phyloP scores from a whole-genome alignment of 2,888 invertebrate species.

The Perizoma affinitatum region DNA sequence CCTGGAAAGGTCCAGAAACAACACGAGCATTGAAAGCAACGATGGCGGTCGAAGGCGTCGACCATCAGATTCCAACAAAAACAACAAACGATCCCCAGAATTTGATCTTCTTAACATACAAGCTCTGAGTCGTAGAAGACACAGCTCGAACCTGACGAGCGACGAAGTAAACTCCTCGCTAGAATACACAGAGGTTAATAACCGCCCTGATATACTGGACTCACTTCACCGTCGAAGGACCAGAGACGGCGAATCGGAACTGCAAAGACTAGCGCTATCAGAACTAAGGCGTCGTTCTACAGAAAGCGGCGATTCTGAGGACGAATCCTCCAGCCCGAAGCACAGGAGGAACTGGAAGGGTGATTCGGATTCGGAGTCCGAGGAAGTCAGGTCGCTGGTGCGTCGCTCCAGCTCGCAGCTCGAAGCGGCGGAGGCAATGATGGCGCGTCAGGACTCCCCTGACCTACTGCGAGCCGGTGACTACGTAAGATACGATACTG shows the following conservation, averaged over 20 bases:
- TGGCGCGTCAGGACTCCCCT: slow-evolving; percentile 77
- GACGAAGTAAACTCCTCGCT: slow-evolving; percentile 79
- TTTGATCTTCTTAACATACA: slow-evolving; percentile 75
- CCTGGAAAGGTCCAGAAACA: slow-evolving; percentile 75
- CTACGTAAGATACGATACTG: slow-evolving; percentile 81
- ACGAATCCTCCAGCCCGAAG: slow-evolving; percentile 68
- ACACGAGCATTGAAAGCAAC: slow-evolving; percentile 77
- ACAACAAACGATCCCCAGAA: slow-evolving; percentile 74
- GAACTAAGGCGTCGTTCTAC: slow-evolving; percentile 75
- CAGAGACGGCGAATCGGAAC: slow-evolving; percentile 63
- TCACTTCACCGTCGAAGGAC: slow-evolving; percentile 67
- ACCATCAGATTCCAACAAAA: slow-evolving; percentile 69
- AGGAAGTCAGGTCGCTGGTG: slow-evolving; percentile 86
- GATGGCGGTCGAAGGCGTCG: slow-evolving; percentile 71
- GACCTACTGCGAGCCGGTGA: slow-evolving; percentile 78
- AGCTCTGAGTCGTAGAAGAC: slow-evolving; percentile 70
- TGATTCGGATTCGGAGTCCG: slow-evolving; percentile 87
- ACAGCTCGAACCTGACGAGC: slow-evolving; percentile 78
- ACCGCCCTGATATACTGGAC: slow-evolving; percentile 77
- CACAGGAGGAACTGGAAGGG: slow-evolving; percentile 64
- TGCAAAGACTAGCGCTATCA: slow-evolving; percentile 70
- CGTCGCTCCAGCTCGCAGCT: slow-evolving; percentile 86
- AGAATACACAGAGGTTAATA: slow-evolving; percentile 78
- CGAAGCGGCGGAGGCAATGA: slow-evolving; percentile 83
- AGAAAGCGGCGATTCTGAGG: slow-evolving; percentile 72